Evolutionary conservation across 2,888 invertebrate genomes (phyloP).

Genomic region (Pyrgus malvae): DNA sequence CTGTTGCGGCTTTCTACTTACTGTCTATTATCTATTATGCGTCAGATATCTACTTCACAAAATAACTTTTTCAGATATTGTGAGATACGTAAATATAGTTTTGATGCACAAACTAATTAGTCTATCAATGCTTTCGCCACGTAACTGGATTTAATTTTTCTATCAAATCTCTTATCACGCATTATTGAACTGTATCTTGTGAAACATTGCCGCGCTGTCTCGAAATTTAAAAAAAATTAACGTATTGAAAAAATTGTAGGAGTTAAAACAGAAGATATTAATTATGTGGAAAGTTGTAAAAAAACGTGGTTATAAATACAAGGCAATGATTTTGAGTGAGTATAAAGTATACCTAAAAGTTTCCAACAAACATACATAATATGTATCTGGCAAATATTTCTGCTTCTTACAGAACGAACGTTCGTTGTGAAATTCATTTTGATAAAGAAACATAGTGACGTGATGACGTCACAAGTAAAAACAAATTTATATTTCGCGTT

Average conservation of each 20-base stretch:
- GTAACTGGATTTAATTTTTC: constrained; percentile 6
- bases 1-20: not conserved
- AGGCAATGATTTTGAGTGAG: constrained; percentile 56
- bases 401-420: no score
- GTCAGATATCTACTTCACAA: not conserved
- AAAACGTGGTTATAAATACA: constrained; percentile 40
- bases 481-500: no score
- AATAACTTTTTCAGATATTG: not conserved
- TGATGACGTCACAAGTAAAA: no score
- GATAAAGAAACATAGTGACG: no score
- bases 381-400: no score
- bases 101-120: constrained; percentile 32
- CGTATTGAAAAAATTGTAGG: constrained; percentile 37
- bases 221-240: constrained; percentile 24
- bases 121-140: constrained; percentile 10
- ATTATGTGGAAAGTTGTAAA: constrained; percentile 51
- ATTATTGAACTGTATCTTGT: constrained; percentile 1
- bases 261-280: no score
- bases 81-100: constrained; percentile 4
- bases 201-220: not conserved
- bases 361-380: no score
- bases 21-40: not conserved
- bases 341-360: not conserved
- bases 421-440: no score
- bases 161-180: constrained; percentile 5